phyloP scores from a whole-genome alignment of 37 sponge, comb jelly and placozoan genomes.

The Eunapius fragilis region DNA sequence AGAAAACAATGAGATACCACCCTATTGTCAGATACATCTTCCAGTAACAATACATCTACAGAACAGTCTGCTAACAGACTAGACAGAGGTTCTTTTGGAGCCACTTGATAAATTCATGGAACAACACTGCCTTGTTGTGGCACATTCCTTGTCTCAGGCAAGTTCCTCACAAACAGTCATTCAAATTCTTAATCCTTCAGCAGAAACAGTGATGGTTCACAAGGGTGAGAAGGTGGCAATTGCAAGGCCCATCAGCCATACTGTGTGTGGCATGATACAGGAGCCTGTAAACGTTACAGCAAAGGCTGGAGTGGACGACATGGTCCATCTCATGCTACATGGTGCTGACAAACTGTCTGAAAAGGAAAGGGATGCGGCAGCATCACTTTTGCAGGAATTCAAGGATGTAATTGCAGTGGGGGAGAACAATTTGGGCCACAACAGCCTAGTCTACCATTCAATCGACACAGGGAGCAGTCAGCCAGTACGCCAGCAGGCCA shows the following conservation, averaged over 20 bases:
- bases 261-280: neutral
- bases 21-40: neutral
- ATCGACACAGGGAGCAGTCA: slow-evolving; percentile 28
- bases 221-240: neutral
- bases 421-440: slow-evolving; percentile 6
- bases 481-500: slow-evolving; percentile 27
- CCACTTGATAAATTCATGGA: neutral
- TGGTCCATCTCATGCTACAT: neutral
- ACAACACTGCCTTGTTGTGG: neutral
- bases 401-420: slow-evolving; percentile 30
- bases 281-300: neutral
- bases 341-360: neutral
- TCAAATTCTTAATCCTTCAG: neutral
- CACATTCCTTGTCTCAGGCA: neutral
- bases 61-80: neutral
- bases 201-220: neutral
- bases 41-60: neutral
- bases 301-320: neutral
- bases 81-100: neutral
- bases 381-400: slow-evolving; percentile 4
- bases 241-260: neutral
- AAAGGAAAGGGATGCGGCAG: neutral
- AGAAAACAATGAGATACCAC: neutral
- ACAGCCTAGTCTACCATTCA: slow-evolving; percentile 9
- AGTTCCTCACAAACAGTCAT: neutral